Conservation (phyloP, 2,113 vertebrate species). For the Spilogale gracilis region DNA sequence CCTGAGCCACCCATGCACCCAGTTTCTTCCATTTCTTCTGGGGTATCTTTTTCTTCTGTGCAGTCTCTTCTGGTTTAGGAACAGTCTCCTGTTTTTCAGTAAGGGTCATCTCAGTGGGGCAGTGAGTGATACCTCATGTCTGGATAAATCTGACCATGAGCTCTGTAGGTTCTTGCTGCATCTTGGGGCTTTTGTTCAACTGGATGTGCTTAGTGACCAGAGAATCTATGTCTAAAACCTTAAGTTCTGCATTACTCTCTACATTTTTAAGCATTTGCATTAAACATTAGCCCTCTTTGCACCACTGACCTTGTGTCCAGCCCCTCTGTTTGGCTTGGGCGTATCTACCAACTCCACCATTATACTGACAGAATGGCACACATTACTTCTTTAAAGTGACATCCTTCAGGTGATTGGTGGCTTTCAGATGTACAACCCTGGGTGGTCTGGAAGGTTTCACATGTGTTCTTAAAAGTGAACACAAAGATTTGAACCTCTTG, state of each 20-base stretch:
- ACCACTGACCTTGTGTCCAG: not conserved
- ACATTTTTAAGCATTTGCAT: not conserved
- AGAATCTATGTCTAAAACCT: not conserved
- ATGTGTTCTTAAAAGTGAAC: not conserved
- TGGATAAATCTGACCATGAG: not conserved
- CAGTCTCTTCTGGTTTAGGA: not conserved
- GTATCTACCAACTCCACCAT: not conserved
- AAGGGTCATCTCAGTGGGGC: not conserved
- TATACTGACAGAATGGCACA: not conserved
- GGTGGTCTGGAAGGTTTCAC: not conserved
- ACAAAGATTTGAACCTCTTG: not conserved
- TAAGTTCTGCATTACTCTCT: not conserved
- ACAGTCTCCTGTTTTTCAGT: not conserved
- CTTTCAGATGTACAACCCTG: not conserved
- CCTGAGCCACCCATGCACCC: too few species aligned
- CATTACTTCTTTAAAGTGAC: not conserved
- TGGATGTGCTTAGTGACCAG: not conserved
- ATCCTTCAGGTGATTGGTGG: not conserved
- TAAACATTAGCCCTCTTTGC: not conserved
- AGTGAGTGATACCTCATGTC: not conserved
- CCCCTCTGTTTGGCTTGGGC: not conserved
- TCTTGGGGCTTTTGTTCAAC: not conserved
- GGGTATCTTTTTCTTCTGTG: not conserved
- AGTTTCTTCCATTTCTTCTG: not conserved
- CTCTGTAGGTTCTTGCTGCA: not conserved